phyloP scores from a whole-genome alignment of 2,888 invertebrate species.

The Amphimallon solstitiale region DNA sequence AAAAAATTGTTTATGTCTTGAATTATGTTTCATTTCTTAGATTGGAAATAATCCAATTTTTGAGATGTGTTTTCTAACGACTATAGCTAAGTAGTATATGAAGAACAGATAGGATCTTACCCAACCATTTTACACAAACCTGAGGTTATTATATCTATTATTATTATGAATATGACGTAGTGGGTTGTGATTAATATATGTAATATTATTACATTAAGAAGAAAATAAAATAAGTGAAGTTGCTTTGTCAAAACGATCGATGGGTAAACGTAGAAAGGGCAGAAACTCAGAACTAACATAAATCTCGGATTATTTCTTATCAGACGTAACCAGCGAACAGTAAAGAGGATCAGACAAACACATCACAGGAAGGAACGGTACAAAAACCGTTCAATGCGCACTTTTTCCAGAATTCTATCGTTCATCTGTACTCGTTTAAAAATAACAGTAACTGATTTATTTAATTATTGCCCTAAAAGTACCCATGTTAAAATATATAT shows the following conservation, averaged over 20 bases:
- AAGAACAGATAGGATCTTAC: too few species aligned
- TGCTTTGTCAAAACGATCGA: constrained; percentile 12
- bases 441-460: constrained; percentile 60
- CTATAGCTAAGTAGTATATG: too few species aligned
- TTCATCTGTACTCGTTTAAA: constrained; percentile 41
- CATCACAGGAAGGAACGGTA: not conserved
- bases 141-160: too few species aligned
- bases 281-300: constrained; percentile 61
- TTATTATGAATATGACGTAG: too few species aligned
- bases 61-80: too few species aligned
- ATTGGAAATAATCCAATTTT: too few species aligned
- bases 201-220: not conserved
- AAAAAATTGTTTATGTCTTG: too few species aligned
- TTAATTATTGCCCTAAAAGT: too few species aligned
- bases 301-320: constrained; percentile 63
- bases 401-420: too few species aligned
- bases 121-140: too few species aligned
- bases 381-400: constrained; percentile 1
- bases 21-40: too few species aligned
- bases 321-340: constrained; percentile 61
- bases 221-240: not conserved
- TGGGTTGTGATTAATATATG: not conserved
- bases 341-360: constrained; percentile 57
- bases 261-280: constrained; percentile 6
- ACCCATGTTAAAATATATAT: too few species aligned